Evolutionary conservation across 1,140 invertebrate species (phyloP), one percentile per base, ranked within the genome.

Genomic region (Macrobrachium nipponense): DNA sequence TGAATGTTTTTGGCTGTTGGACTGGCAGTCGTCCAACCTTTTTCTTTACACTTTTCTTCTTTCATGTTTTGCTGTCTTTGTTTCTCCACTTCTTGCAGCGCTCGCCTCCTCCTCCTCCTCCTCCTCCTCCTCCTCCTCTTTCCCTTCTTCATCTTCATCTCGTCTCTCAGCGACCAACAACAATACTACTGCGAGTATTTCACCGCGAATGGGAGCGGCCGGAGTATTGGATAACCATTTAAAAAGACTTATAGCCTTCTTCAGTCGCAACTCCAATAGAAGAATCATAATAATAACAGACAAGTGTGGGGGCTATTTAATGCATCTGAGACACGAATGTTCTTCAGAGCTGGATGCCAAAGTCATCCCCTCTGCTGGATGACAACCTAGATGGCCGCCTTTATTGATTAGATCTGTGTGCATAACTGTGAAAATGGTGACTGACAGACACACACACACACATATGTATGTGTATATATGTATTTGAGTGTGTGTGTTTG

Each of bases 171-270:
- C 68, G 36, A 43, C 23, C 68, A 70, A 70, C 68, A 70, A 70
- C 36, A 70, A 70, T 70, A 70, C 20, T 43, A 43, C 5, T 5
- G 23, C 68, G 20, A 70, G 68, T 70, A 70, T 70, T 70, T 70
- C 68, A 70, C 68, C 23, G 68, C 68, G 68, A 70, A 70, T 70
- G 68, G 68, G n/a, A 43, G 68, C 12, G 23, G 23, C 23, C 36
- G 68, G 68, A 70, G 68, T 70, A 70, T 70, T 70, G 68, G 68
- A 70, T 70, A 70, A 70, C 68, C 68, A 70, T 70, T 70, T 70
- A 70, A 70, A 70, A 70, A 70, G 68, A 70, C 23, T 70, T 70
- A 70, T 70, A n/a, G 36, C 23, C 68, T 23, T 70, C 68, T 70
- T 70, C 23, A 70, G 36, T 14, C 68, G 68, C 68, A 70, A 70